Conservation (phyloP, 2,797 vertebrate genomes). For the Sebastiscus tertius region DNA sequence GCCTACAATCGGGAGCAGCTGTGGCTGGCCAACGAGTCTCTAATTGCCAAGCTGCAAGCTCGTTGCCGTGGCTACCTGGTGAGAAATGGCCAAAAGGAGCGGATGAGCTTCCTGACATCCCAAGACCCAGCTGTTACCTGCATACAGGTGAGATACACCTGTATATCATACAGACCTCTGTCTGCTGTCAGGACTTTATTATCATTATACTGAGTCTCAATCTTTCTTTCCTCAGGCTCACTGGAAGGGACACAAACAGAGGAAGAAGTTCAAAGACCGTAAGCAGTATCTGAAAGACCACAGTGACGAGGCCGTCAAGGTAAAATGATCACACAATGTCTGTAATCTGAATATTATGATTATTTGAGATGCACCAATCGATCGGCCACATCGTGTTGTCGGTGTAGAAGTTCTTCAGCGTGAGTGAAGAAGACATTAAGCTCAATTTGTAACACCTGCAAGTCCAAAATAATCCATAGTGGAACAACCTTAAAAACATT, state of each 20-base stretch:
- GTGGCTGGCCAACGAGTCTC: conserved; percentile 94
- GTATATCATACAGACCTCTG: not conserved
- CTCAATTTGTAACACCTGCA: too few species aligned
- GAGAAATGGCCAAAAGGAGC: conserved; percentile 86
- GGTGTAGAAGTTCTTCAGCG: too few species aligned
- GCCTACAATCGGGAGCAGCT: conserved; percentile 97
- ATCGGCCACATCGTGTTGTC: too few species aligned
- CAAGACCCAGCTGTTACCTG: conserved; percentile 91
- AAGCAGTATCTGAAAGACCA: conserved; percentile 89
- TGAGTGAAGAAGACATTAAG: too few species aligned
- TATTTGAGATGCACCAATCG: too few species aligned
- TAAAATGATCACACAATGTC: conserved; percentile 43
- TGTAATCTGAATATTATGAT: not conserved
- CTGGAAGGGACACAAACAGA: conserved; percentile 94
- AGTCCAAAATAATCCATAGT: fast-evolving
- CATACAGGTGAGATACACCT: conserved; percentile 88
- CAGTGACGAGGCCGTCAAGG: conserved; percentile 91
- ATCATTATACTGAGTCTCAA: not conserved
- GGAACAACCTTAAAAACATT: not conserved
- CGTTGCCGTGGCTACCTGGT: conserved; percentile 93
- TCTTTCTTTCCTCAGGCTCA: conserved; percentile 84
- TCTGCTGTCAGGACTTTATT: not conserved
- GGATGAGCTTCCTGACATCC: conserved; percentile 89
- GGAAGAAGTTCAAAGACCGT: conserved; percentile 88
- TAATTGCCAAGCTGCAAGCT: conserved; percentile 93